Base-by-base conservation (phyloP, 1,140 invertebrate species). In the Epicauta chinensis region DNA sequence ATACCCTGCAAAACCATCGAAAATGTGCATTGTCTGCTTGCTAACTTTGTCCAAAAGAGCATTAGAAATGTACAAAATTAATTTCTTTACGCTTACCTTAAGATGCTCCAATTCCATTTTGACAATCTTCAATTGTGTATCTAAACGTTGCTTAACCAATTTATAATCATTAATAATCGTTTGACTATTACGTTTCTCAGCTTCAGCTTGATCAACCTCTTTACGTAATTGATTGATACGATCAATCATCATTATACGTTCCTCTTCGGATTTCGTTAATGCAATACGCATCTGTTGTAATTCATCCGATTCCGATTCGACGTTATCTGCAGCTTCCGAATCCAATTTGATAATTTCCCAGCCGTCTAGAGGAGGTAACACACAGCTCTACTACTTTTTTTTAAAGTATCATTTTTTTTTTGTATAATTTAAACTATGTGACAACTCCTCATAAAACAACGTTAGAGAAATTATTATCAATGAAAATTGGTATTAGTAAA, bases 111-210 rank as follows among this genome's bases (percentile, higher is more conserved):
- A 60, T 14, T 78, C 72, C 12, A 74, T 73, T 61, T 77, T 84
- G 3, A 78, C 71, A 30, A 74, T 75, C 59, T 82, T 82, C 58
- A 91, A 82, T 64, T 95, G 91, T 60, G 84, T 83, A 67, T 97
- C 93, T 23, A 96, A 74, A 13, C 91, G 75, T 56, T 90, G 88
- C 68, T 91, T 93, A 41, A 95, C 92, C 75, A 91, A 72, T 74
- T 97, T 97, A 67, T 98, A 99, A 62, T 98, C 93, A 38, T 82
- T 75, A 59, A 94, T 91, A 32, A 95, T 91, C 35, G 60, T 58
- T 17, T 79, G 77, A 23, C 77, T 74, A 59, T 86, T 90, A 58
- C 84, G 78, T 16, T 79, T 81, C 58, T 92, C 89, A 5, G 76
- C 67, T 57, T 91, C 84, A n/a, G 84, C 80, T 51, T 83, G 75